Base-by-base conservation (phyloP, 37 sponge, comb jelly and placozoan genomes). In the Petrosia ficiformis region DNA sequence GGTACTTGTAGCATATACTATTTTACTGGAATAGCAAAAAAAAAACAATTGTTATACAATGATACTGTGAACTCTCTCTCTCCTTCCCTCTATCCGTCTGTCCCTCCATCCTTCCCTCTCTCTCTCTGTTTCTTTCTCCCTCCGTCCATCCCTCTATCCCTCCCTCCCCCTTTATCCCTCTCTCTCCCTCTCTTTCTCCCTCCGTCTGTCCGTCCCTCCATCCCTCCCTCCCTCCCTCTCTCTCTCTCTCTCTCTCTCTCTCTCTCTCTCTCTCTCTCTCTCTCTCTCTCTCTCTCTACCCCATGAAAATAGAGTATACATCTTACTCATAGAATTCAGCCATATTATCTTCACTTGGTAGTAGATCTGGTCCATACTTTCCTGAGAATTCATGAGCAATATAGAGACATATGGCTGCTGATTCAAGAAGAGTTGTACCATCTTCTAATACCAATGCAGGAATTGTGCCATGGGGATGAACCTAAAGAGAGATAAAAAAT, bases 381-480 rank as follows among this genome's bases (percentile, higher is more conserved):
- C n/a, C 30, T 6, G 71, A 41, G 39, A 87, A 80, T 32, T 40
- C 41, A 34, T 80, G 76, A 21, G 87, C 87, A 26, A 87, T 68
- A 34, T 87, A 87, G 34, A 87, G 71, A 61, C 87, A 87, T 32
- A 87, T 87, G 31, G 87, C 81, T 42, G 71, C 42, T 1, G 87
- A 87, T 39, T 87, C 87, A 36, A 87, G 57, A 43, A 87, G 25
- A 2, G 76, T 77, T 26, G 77, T 52, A 22, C 82, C 82, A 41
- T 87, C 87, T 65, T 80, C 77, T 37, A 87, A 68, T n/a, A 39
- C 43, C 25, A 87, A 82, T 28, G 77, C 65, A 16, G 87, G 87
- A 3, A 87, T 75, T 1, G 87, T 87, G 3, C 81, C 87, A 69
- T 87, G 87, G 71, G 87, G 87, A 39, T 87, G 87, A 1, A 87